These are phyloP conservation scores for Zaprionus ornatus DNA, from an alignment of 1,140 invertebrate species.

Conservation along the genomic window DNA sequence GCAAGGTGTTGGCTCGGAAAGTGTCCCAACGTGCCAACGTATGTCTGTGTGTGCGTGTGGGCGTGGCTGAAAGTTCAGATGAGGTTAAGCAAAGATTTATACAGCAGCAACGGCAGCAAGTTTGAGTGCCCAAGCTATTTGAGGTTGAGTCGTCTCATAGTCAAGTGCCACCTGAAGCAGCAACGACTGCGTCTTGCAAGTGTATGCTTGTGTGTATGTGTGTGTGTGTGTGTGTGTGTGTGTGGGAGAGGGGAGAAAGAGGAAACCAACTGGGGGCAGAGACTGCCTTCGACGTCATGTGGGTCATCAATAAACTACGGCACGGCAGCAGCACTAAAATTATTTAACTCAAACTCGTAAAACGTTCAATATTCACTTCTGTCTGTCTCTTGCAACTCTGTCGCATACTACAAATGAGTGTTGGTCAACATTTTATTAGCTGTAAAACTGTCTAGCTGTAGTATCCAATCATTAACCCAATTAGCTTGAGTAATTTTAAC, in stretches of 20 bases:
- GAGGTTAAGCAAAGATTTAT: slow-evolving; percentile 63
- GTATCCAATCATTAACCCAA: slow-evolving; percentile 1
- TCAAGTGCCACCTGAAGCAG: slow-evolving; percentile 46
- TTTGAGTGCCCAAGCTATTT: slow-evolving; percentile 50
- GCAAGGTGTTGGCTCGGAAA: slow-evolving; percentile 65
- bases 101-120: slow-evolving; percentile 28
- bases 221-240: not conserved
- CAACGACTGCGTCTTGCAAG: slow-evolving; percentile 29
- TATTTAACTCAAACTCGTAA: slow-evolving; percentile 14
- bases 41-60: slow-evolving; percentile 16
- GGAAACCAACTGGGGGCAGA: not conserved
- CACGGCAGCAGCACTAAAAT: slow-evolving; percentile 10
- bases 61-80: slow-evolving; percentile 54
- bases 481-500: not conserved
- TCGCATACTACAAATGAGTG: not conserved
- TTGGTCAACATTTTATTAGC: slow-evolving; percentile 3
- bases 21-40: slow-evolving; percentile 14
- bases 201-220: slow-evolving; percentile 12
- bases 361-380: slow-evolving; percentile 31
- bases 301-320: slow-evolving; percentile 57
- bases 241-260: not conserved
- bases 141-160: slow-evolving; percentile 54
- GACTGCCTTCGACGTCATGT: slow-evolving; percentile 54
- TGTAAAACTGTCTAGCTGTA: not conserved
- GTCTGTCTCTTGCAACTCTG: not conserved